Evolutionary conservation across 2,797 vertebrate species (phyloP).

Genomic region (Tauraco hartlaubi): DNA sequence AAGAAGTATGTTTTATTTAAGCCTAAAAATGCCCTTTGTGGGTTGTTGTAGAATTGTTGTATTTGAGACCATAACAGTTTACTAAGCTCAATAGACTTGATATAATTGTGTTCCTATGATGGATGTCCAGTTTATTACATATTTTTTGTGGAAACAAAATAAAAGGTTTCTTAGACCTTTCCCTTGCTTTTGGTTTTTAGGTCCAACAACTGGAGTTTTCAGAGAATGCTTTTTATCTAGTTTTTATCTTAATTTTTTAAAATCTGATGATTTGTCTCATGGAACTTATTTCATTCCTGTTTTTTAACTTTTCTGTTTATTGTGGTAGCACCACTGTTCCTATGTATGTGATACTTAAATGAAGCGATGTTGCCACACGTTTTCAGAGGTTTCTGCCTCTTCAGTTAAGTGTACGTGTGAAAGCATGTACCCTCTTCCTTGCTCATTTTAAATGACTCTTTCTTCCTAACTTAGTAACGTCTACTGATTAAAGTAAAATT

Average conservation of each 20-base stretch:
- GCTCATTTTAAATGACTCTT: background rate
- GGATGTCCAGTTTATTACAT: background rate
- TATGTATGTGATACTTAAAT: background rate
- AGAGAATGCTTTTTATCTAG: background rate
- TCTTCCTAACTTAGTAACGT: background rate
- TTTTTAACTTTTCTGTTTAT: background rate
- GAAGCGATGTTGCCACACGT: background rate
- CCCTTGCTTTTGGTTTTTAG: background rate
- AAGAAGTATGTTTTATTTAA: background rate
- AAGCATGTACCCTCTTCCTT: background rate
- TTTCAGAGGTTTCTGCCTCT: background rate
- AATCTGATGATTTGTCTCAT: background rate
- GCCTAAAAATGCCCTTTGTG: background rate
- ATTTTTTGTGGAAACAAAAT: background rate
- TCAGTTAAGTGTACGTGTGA: background rate
- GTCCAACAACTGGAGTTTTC: background rate
- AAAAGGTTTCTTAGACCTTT: background rate
- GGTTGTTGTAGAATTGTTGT: background rate
- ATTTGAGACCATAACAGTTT: background rate
- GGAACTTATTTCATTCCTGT: background rate
- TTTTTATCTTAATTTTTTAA: background rate
- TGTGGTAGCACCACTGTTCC: background rate
- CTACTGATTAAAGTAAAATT: background rate
- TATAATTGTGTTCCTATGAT: background rate
- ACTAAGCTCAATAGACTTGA: background rate